Evolutionary conservation across 2,797 vertebrate genomes (phyloP).

Genomic region (Novumbra hubbsi): DNA sequence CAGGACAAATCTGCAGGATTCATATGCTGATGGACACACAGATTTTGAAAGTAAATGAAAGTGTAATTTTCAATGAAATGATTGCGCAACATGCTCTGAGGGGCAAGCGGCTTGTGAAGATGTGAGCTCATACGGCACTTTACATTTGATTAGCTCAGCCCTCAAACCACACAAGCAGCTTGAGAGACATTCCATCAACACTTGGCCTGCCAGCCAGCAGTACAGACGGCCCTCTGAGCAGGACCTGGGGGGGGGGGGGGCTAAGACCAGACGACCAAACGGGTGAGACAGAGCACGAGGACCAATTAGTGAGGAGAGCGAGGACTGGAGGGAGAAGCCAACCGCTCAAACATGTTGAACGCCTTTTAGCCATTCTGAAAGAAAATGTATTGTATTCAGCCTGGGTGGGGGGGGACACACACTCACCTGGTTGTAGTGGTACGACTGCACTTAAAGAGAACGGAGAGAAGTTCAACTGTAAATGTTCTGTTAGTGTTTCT

Average conservation of each 20-base stretch:
- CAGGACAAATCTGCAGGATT: constrained; percentile 26
- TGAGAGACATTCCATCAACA: constrained; percentile 78
- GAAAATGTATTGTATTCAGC: constrained; percentile 6
- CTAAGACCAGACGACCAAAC: constrained; percentile 47
- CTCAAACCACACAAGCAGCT: constrained; percentile 62
- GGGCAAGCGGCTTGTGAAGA: constrained; percentile 51
- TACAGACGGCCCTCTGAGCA: constrained; percentile 74
- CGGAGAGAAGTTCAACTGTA: background rate
- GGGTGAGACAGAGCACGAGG: constrained; percentile 53
- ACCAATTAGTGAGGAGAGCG: constrained; percentile 45
- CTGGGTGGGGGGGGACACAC: constrained; percentile 4
- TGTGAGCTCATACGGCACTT: constrained; percentile 65
- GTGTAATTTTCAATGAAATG: constrained; percentile 25
- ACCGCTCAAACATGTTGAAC: constrained; percentile 48
- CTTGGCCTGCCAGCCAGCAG: constrained; percentile 65
- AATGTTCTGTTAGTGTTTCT: background rate
- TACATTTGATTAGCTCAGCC: constrained; percentile 65
- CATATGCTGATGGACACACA: background rate
- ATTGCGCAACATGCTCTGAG: constrained; percentile 33
- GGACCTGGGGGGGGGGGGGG: constrained; percentile 57
- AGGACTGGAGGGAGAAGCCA: constrained; percentile 24
- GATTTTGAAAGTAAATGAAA: background rate
- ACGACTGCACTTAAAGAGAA: background rate
- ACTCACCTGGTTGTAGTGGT: background rate
- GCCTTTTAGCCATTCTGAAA: constrained; percentile 31